Conservation (phyloP, 2,888 invertebrate genomes). For the Dynastes hyllus region DNA sequence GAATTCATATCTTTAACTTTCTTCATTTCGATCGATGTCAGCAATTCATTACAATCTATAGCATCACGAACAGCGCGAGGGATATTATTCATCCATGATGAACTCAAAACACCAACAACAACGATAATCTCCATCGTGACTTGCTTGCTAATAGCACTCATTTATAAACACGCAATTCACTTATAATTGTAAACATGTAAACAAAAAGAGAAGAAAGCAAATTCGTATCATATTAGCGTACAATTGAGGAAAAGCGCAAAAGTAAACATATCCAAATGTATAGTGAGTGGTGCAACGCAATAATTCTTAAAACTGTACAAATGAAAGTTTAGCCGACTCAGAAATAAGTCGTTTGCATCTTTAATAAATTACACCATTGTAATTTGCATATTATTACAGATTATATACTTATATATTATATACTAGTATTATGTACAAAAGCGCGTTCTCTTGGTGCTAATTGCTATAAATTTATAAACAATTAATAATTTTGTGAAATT, state of each 20-base stretch:
- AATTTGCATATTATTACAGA: no score
- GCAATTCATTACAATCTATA: neutral
- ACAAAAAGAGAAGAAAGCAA: constrained; percentile 24
- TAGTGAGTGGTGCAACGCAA: neutral
- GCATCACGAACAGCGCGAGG: neutral
- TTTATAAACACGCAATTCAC: constrained; percentile 1
- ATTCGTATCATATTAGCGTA: constrained; percentile 1
- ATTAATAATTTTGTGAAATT: constrained; percentile 27
- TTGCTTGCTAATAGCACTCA: constrained; percentile 1
- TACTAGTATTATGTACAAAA: no score
- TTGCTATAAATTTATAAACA: constrained; percentile 1
- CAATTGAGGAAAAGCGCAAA: constrained; percentile 1
- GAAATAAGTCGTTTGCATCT: no score
- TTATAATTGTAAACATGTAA: neutral
- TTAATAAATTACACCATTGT: no score
- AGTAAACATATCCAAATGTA: neutral
- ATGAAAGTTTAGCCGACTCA: no score
- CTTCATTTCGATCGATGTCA: neutral
- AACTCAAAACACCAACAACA: neutral
- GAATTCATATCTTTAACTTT: neutral
- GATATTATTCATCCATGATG: neutral
- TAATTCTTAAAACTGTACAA: neutral
- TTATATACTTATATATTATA: no score
- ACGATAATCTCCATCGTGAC: neutral
- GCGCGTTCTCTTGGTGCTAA: no score